Conservation (phyloP, 1,140 invertebrate species). For the Hyphantria cunea region DNA sequence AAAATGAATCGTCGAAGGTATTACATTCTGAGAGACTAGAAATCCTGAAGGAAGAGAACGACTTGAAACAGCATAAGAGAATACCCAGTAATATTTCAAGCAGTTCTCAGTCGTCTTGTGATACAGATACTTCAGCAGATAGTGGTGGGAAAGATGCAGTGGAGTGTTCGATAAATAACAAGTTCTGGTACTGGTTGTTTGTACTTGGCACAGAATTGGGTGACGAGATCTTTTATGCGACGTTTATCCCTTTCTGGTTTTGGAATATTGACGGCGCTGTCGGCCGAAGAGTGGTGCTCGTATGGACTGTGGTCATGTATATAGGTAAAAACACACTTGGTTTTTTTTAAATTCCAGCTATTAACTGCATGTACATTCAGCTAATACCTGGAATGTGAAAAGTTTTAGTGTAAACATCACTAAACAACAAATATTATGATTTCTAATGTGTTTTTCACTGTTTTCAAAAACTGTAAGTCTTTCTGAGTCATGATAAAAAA, state of each 20-base stretch:
- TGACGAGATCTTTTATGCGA: conserved; percentile 94
- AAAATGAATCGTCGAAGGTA: conserved; percentile 49
- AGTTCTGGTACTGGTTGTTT: conserved; percentile 94
- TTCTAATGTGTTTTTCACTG: no score
- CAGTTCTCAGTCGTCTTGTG: conserved; percentile 62
- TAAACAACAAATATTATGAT: no score
- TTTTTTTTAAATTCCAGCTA: no score
- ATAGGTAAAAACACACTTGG: conserved; percentile 83
- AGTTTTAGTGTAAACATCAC: no score
- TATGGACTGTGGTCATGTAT: conserved; percentile 94
- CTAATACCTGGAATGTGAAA: no score
- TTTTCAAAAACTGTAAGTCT: no score
- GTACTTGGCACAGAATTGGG: conserved; percentile 91
- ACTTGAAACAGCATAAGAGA: conserved; percentile 57
- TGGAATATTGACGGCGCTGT: conserved; percentile 95
- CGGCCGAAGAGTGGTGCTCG: conserved; percentile 88
- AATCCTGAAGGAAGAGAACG: conserved; percentile 47
- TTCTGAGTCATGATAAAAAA: no score
- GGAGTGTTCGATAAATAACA: conserved; percentile 85
- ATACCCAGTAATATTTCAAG: conserved; percentile 63
- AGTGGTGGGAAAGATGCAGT: conserved; percentile 49
- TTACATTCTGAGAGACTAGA: conserved; percentile 55
- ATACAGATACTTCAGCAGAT: conserved; percentile 64
- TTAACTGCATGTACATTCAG: no score
- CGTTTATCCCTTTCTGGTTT: conserved; percentile 95